phyloP scores from a whole-genome alignment of 2,113 vertebrate species.

The Podilymbus podiceps region DNA sequence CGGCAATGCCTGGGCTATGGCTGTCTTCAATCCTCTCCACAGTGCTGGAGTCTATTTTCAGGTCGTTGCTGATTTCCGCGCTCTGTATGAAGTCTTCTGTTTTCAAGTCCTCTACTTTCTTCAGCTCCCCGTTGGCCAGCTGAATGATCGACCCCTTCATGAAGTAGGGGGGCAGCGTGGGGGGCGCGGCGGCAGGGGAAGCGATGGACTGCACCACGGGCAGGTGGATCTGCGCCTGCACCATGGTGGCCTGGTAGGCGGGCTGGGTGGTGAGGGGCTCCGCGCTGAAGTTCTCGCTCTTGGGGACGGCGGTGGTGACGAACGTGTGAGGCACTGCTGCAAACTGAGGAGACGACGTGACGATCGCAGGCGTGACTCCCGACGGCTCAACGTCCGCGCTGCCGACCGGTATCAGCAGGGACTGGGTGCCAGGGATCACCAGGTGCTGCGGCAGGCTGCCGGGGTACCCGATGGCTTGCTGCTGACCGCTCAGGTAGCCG shows the following conservation, averaged over 20 bases:
- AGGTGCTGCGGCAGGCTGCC: conserved; percentile 89
- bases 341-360: conserved; percentile 84
- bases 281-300: conserved; percentile 81
- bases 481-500: conserved; percentile 88
- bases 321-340: conserved; percentile 91
- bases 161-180: conserved; percentile 93
- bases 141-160: conserved; percentile 98
- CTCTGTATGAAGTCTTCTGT: conserved; percentile 99
- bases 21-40: conserved; percentile 94
- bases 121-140: conserved; percentile 94
- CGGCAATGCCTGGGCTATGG: conserved; percentile 86
- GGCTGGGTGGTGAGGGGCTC: conserved; percentile 80
- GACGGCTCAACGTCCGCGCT: conserved; percentile 75
- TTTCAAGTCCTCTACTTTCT: conserved; percentile 96
- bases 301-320: conserved; percentile 82
- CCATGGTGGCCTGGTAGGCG: conserved; percentile 82
- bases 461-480: conserved; percentile 85
- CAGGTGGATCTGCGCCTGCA: conserved; percentile 94
- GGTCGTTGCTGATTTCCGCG: conserved; percentile 93
- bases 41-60: conserved; percentile 98
- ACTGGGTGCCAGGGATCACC: conserved; percentile 91
- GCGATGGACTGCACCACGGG: conserved; percentile 83
- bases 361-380: conserved; percentile 78
- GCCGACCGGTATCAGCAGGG: conserved; percentile 91
- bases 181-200: conserved; percentile 64